Evolutionary conservation across 2,888 invertebrate genomes (phyloP).

Genomic region (Andrena minutula): DNA sequence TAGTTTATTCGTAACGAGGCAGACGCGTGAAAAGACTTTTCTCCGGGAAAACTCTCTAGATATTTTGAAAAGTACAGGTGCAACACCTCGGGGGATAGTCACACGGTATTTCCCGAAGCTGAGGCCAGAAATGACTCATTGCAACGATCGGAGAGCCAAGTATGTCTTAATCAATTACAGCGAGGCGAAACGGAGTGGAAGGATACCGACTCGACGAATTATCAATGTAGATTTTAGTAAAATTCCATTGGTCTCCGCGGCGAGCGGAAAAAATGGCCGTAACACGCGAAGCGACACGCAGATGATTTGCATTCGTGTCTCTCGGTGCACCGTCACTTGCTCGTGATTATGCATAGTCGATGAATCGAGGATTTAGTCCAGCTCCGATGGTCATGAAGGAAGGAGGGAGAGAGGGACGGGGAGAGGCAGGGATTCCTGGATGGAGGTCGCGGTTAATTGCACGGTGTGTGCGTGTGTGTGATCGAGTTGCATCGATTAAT

Average conservation of each 20-base stretch:
- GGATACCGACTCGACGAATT: slow-evolving; percentile 23
- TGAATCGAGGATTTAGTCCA: slow-evolving; percentile 29
- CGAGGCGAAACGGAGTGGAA: slow-evolving; percentile 8
- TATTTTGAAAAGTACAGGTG: neutral
- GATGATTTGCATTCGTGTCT: slow-evolving; percentile 14
- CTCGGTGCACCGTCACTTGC: neutral
- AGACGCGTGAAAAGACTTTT: neutral
- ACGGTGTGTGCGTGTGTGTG: slow-evolving; percentile 4
- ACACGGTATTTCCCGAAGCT: neutral
- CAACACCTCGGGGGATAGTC: neutral
- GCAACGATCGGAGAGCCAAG: neutral
- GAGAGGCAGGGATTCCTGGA: neutral
- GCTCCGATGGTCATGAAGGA: slow-evolving; percentile 13
- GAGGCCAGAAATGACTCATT: neutral
- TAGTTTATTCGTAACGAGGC: neutral
- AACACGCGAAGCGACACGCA: neutral
- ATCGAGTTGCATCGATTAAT: slow-evolving; percentile 25
- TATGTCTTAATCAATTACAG: neutral
- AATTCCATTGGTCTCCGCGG: slow-evolving; percentile 16
- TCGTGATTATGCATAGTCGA: slow-evolving; percentile 28
- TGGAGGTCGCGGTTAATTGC: slow-evolving; percentile 43
- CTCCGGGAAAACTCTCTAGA: neutral
- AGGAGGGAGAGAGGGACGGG: neutral
- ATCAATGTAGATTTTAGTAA: slow-evolving; percentile 31
- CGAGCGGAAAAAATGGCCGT: slow-evolving; percentile 10